phyloP scores from a whole-genome alignment of 1,140 invertebrate species.

The Thaumetopoea pityocampa region DNA sequence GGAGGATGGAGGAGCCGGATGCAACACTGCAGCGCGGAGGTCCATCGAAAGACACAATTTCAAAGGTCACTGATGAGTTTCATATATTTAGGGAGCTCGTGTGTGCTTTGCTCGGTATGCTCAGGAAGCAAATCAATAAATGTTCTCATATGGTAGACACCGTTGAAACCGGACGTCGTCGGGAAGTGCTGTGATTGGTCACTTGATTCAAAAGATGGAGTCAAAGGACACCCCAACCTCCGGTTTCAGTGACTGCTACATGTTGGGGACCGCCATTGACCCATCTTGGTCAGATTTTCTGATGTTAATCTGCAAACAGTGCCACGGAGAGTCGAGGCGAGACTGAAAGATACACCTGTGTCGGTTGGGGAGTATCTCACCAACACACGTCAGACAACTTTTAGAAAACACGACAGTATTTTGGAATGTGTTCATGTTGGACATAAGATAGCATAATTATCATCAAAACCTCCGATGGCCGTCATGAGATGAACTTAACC shows the following conservation, averaged over 20 bases:
- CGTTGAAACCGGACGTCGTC: neutral
- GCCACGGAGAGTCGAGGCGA: neutral
- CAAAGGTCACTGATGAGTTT: too few relatives aligned
- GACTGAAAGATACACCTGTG: neutral
- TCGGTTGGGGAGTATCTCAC: neutral
- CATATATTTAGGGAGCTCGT: too few relatives aligned
- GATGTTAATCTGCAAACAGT: neutral
- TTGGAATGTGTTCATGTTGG: neutral
- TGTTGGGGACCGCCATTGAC: neutral
- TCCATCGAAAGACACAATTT: too few relatives aligned
- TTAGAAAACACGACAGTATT: neutral
- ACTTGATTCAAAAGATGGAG: neutral
- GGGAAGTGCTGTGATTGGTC: neutral
- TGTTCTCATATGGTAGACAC: neutral
- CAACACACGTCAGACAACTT: neutral
- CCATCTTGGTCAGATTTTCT: neutral
- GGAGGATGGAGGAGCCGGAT: too few relatives aligned
- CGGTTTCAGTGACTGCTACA: neutral
- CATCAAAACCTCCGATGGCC: neutral
- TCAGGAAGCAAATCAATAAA: neutral
- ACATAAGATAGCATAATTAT: neutral
- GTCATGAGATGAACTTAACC: neutral
- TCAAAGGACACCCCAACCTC: neutral
- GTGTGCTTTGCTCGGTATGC: too few relatives aligned
- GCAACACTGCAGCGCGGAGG: too few relatives aligned